Base-by-base conservation (phyloP, 2,797 vertebrate genomes). In the Thunnus albacares region DNA sequence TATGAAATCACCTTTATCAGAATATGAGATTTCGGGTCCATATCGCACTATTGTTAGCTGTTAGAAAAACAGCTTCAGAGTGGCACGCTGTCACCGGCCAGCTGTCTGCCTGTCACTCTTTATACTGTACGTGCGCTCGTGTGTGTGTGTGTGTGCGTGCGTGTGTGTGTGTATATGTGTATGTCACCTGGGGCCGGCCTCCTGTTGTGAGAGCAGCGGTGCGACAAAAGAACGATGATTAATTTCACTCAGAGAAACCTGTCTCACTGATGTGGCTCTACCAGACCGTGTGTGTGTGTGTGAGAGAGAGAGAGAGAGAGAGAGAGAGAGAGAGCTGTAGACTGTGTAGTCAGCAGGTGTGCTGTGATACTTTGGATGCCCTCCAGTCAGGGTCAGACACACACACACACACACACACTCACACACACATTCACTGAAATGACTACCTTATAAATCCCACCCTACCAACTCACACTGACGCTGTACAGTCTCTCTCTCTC, bases 331-430 rank as follows among this genome's bases (percentile, higher is more conserved):
- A 51, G 72, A 45, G 75, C 55, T 75, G 68, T 82, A 92, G 93
- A 94, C 89, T 93, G 91, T 93, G 89, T 79, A 92, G 93, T 95
- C 93, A 94, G 94, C 94, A 94, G 93, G 92, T 95, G 92, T 90
- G 83, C 87, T 91, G 77, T 93, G 92, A 94, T 89, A 92, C 84
- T 79, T 87, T 91, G 92, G 91, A 93, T 91, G 91, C 90, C 94
- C 93, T 95, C 93, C 91, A 94, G 84, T 90, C 92, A 92, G 92
- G 91, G 93, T 93, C 92, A 94, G 71, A 91, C 82, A 71, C 83
- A 87, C 84, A 71, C 86, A 74, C 75, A 78, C 75, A 77, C 22
- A 30, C 86, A 74, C 75, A 78, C 75, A 77, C 22, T 30, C 71
- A 57, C 80, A 72, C 26, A 74, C 68, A 86, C 80, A 84, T 64